phyloP scores from a whole-genome alignment of 1,140 invertebrate genomes.

The Aculops lycopersici region DNA sequence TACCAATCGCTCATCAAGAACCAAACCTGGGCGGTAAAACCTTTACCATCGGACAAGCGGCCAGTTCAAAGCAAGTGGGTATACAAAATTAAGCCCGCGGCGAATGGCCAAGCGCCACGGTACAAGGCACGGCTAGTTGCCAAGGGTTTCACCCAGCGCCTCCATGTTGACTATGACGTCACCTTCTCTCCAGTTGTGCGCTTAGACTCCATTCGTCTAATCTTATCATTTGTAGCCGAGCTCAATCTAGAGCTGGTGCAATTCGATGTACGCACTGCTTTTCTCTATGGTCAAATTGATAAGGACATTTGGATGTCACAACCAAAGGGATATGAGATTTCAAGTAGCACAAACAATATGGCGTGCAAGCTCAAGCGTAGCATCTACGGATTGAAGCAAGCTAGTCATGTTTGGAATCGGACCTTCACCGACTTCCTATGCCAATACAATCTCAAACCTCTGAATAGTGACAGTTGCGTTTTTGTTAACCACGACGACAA shows the following conservation, averaged over 20 bases:
- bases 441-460: background rate
- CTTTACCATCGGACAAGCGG: conserved; percentile 4
- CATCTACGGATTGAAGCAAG: conserved; percentile 6
- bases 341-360: background rate
- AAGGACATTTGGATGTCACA: conserved; percentile 16
- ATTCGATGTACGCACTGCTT: conserved; percentile 13
- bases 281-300: conserved; percentile 14
- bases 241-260: conserved; percentile 12
- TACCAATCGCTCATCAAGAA: conserved; percentile 4
- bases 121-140: conserved; percentile 16
- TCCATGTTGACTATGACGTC: conserved; percentile 15
- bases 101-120: conserved; percentile 12
- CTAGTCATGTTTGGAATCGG: background rate
- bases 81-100: conserved; percentile 12
- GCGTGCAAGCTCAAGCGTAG: conserved; percentile 6
- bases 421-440: background rate
- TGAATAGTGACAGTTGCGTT: background rate
- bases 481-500: background rate
- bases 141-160: conserved; percentile 14
- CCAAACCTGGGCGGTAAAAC: conserved; percentile 3
- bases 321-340: conserved; percentile 11
- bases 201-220: conserved; percentile 13
- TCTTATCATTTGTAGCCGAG: conserved; percentile 12
- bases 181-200: conserved; percentile 14
- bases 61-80: conserved; percentile 14